These are phyloP conservation scores for Bungarus multicinctus DNA, from an alignment of 2,113 vertebrate species.

Conservation along the genomic window DNA sequence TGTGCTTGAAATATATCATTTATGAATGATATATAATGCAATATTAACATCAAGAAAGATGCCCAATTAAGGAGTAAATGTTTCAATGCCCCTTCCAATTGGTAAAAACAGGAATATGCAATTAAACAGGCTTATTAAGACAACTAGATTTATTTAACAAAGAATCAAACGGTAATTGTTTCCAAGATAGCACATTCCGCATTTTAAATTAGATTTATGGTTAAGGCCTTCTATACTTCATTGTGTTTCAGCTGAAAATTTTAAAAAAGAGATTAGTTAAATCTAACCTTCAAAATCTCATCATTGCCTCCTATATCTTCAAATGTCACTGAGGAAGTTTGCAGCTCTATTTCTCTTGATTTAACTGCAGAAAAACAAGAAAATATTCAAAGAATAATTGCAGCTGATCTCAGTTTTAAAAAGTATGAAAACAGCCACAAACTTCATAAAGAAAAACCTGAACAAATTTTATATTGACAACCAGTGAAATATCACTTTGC, in stretches of 20 bases:
- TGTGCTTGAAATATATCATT: background rate
- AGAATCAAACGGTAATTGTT: background rate
- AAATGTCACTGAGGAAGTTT: constrained; percentile 80
- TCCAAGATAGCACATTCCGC: background rate
- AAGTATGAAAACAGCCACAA: background rate
- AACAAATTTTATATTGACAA: background rate
- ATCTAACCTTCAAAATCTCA: constrained; percentile 80
- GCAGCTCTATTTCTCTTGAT: constrained; percentile 71
- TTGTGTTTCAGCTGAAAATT: background rate
- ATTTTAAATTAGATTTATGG: background rate
- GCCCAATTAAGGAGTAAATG: no score
- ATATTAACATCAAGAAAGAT: background rate
- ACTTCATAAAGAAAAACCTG: background rate
- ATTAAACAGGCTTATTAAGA: background rate
- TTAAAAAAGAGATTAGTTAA: background rate
- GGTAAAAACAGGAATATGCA: background rate
- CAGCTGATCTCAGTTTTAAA: background rate
- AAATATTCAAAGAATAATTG: background rate
- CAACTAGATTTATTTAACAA: background rate
- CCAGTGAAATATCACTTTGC: background rate
- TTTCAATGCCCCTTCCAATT: background rate
- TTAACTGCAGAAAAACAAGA: constrained; percentile 64
- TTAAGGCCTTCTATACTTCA: background rate
- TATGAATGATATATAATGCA: background rate
- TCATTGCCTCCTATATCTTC: constrained; percentile 93